Base-by-base conservation (phyloP, 2,113 vertebrate genomes). In the Syngnathus typhle region DNA sequence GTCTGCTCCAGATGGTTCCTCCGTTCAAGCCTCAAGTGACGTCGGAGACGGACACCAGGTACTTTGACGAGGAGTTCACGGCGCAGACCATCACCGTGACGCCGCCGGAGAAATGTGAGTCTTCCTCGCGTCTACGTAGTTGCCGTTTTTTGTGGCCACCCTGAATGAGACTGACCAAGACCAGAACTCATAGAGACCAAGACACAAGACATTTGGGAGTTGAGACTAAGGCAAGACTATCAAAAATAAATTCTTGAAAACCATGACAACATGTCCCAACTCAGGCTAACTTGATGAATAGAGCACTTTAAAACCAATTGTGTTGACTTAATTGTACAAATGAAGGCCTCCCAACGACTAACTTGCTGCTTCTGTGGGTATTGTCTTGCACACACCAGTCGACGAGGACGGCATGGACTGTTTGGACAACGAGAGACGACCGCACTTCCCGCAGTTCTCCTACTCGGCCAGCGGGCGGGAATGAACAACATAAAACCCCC, bases 371-470 rank as follows among this genome's bases (percentile, higher is more conserved):
- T 37, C 10, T 38, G 4, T 43, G 3, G 8, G 5, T 41, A 12
- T 39, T 8, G 12, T 18, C 72, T n/a, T 37, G 64, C 70, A 58
- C 41, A 60, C 69, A 59, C 41, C 12, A 98, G 96, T 95, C 82
- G 96, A 98, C 10, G 96, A 98, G 83, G 96, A 98, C 18, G 96
- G 96, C 60, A 96, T 96, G 96, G 96, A 98, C 84, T 94, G 94
- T 91, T 83, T 94, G 90, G 96, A 98, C 88, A 98, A 93, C 55
- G 96, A 98, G 88, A 90, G 96, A 77, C 90, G 96, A 78, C 96
- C 96, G 0, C 96, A 98, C 83, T 98, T 98, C 89, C 96, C 96
- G n/a, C 96, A 98, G 79, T 98, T 98, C 86, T 98, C 96, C 81
- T 98, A 98, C 90, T 98, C 96, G 2, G 96, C 96, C 83, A 98